These are phyloP conservation scores for Nycteola revayana DNA, from an alignment of 2,888 invertebrate species.

Conservation along the genomic window DNA sequence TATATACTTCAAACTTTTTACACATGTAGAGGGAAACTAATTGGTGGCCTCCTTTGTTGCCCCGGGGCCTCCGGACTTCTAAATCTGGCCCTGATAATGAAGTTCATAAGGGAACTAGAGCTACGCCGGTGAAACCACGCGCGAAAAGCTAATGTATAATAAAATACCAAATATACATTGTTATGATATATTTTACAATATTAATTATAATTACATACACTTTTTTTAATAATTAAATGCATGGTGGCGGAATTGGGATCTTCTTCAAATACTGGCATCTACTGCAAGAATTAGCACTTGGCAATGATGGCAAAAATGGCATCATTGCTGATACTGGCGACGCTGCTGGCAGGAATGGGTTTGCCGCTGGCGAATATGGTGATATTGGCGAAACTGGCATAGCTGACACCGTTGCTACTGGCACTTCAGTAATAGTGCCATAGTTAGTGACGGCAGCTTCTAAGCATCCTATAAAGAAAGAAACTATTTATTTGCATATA, in stretches of 20 bases:
- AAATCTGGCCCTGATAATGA: too few species aligned
- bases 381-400: neutral
- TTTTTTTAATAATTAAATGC: too few species aligned
- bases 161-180: neutral
- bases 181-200: neutral
- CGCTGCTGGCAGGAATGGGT: constrained; percentile 50
- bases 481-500: too few species aligned
- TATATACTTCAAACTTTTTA: too few species aligned
- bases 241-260: constrained; percentile 62
- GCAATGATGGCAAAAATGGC: constrained; percentile 33
- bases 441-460: constrained; percentile 5
- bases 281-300: constrained; percentile 40
- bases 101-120: too few species aligned
- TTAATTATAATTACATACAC: constrained; percentile 4
- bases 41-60: too few species aligned
- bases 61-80: too few species aligned
- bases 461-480: constrained; percentile 12
- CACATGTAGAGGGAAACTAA: too few species aligned
- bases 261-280: constrained; percentile 53
- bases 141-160: too few species aligned
- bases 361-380: constrained; percentile 13
- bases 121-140: too few species aligned
- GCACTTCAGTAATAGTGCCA: constrained; percentile 2
- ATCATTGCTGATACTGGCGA: constrained; percentile 53
- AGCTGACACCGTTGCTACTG: neutral